A percentile compares a stretch with the other conserved stretches of the same genome.
phyloP scores from a whole-genome alignment of 1,140 invertebrate genomes.

The Xylocopa sonorina region DNA sequence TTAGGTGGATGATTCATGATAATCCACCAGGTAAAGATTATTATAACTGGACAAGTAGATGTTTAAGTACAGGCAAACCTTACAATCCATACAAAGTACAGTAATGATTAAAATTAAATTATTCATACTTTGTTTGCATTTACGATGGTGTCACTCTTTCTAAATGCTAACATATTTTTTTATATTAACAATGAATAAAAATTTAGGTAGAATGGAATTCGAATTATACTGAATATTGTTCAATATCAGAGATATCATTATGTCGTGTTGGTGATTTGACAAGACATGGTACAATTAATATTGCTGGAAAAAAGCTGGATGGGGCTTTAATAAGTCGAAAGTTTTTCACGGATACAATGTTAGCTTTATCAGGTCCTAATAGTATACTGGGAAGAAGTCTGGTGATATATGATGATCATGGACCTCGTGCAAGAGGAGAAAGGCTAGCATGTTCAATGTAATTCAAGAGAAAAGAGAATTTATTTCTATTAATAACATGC shows the following conservation, averaged over 20 bases:
- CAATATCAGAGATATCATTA: slow-evolving; percentile 81
- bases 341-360: slow-evolving; percentile 89
- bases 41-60: slow-evolving; percentile 94
- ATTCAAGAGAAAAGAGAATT: slow-evolving; percentile 52
- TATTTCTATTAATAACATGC: slow-evolving; percentile 1
- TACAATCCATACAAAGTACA: slow-evolving; percentile 92
- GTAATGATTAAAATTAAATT: slow-evolving; percentile 46
- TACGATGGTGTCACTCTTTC: not conserved
- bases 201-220: slow-evolving; percentile 80
- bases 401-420: slow-evolving; percentile 94
- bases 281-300: slow-evolving; percentile 87
- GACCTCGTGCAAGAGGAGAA: slow-evolving; percentile 92
- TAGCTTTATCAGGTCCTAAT: slow-evolving; percentile 89
- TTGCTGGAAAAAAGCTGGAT: slow-evolving; percentile 87
- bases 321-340: slow-evolving; percentile 86
- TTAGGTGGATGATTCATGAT: slow-evolving; percentile 85
- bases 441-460: slow-evolving; percentile 93
- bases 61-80: slow-evolving; percentile 89
- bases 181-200: no score
- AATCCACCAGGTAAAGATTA: slow-evolving; percentile 90
- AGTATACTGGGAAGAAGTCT: slow-evolving; percentile 92
- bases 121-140: not conserved
- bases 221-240: slow-evolving; percentile 81
- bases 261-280: slow-evolving; percentile 87
- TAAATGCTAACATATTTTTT: not conserved